Percentiles rank a stretch among this genome's conserved stretches.
These are phyloP conservation scores for Pristionchus mayeri DNA, from an alignment of 2,888 invertebrate species.

Conservation along the genomic window DNA sequence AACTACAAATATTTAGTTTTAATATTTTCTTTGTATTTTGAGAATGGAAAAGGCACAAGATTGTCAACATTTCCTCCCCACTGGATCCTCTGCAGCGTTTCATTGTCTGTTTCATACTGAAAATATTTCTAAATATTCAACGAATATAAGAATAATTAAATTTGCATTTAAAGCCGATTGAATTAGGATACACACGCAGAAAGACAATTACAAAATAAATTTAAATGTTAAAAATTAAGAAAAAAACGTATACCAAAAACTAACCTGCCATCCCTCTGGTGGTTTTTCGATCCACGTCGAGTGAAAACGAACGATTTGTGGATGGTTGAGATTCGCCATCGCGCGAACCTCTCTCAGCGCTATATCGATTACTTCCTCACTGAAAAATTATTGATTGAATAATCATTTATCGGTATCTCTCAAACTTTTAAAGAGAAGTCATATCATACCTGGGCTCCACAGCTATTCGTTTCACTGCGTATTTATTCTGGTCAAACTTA, in stretches of 20 bases:
- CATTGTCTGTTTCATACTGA: not conserved
- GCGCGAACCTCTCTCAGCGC: not conserved
- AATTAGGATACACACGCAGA: too few species aligned
- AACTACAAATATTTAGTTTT: not conserved
- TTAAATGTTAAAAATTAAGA: too few species aligned
- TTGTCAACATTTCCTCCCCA: not conserved
- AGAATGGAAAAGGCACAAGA: not conserved
- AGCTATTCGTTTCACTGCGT: not conserved
- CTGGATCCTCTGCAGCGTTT: not conserved
- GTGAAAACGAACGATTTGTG: not conserved
- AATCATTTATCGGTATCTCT: too few species aligned
- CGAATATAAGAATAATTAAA: too few species aligned
- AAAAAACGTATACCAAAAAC: not conserved
- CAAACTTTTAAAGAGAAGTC: too few species aligned
- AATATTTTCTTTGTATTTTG: not conserved
- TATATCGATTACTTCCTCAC: too few species aligned
- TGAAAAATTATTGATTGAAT: too few species aligned
- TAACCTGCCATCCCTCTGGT: not conserved
- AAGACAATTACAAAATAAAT: too few species aligned
- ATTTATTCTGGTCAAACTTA: not conserved
- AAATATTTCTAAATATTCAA: too few species aligned
- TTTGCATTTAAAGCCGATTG: too few species aligned
- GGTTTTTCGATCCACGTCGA: not conserved
- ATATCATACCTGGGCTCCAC: not conserved
- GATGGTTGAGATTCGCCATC: not conserved